Evolutionary conservation across 2,797 vertebrate genomes (phyloP).

Genomic region (Trematomus bernacchii): DNA sequence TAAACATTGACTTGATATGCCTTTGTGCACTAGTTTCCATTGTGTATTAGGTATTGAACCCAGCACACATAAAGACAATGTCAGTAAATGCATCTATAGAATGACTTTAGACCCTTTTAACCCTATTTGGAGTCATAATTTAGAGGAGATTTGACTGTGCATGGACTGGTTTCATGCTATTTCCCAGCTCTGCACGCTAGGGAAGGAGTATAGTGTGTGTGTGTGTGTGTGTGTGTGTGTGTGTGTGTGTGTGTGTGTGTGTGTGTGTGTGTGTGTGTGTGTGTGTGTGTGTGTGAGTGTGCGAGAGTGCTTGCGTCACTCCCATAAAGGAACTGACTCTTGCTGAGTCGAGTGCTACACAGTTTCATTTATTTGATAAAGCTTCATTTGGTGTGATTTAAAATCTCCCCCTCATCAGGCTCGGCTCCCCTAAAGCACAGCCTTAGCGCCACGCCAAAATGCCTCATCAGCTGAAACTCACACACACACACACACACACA

Average conservation of each 20-base stretch:
- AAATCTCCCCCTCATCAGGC: conserved; percentile 79
- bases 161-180: not conserved
- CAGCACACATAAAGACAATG: not conserved
- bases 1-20: not conserved
- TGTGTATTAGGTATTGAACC: not conserved
- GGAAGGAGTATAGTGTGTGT: conserved; percentile 2
- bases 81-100: no score
- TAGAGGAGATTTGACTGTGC: not conserved
- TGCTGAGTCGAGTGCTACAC: conserved; percentile 77
- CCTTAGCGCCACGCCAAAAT: conserved; percentile 69
- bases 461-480: conserved; percentile 78
- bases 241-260: not conserved
- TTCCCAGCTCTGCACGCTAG: conserved; percentile 22
- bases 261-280: not conserved
- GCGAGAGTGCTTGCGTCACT: conserved; percentile 51
- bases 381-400: conserved; percentile 82
- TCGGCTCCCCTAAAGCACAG: conserved; percentile 71
- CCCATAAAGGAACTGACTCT: conserved; percentile 69
- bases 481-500: conserved; percentile 52
- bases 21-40: not conserved
- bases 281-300: not conserved
- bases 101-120: not conserved
- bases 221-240: not conserved
- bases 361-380: conserved; percentile 81
- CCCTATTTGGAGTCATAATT: not conserved